A percentile compares a stretch with the other conserved stretches of the same genome.
Evolutionary conservation across 1,140 invertebrate species (phyloP).

Genomic region (Bombus polaris): DNA sequence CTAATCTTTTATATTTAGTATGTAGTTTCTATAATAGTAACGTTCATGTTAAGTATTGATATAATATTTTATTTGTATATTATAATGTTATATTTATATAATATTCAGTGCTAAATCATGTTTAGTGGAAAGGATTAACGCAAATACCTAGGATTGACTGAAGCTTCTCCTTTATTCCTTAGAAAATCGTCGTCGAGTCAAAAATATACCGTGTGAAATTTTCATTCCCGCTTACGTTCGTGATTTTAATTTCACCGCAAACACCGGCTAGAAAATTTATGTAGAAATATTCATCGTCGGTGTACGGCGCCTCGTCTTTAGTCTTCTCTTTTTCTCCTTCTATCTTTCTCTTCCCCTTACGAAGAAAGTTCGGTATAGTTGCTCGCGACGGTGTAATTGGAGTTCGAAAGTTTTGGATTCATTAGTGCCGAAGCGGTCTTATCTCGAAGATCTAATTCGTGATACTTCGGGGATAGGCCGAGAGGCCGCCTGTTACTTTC

Average conservation of each 20-base stretch:
- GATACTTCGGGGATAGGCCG: slow-evolving; percentile 61
- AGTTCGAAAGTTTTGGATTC: slow-evolving; percentile 76
- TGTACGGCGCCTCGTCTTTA: background rate
- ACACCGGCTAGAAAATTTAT: slow-evolving; percentile 44
- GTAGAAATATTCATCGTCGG: slow-evolving; percentile 55
- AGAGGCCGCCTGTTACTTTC: slow-evolving; percentile 70
- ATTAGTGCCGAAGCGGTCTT: slow-evolving; percentile 73
- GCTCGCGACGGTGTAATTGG: slow-evolving; percentile 67
- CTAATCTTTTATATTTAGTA: too few species aligned
- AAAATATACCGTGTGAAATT: slow-evolving; percentile 30
- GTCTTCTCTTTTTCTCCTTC: background rate
- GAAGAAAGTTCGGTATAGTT: slow-evolving; percentile 62
- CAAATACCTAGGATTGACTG: background rate
- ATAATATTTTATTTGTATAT: too few species aligned
- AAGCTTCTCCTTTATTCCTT: background rate
- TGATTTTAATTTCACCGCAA: slow-evolving; percentile 50
- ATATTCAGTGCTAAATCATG: background rate
- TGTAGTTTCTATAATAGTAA: too few species aligned
- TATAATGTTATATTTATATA: background rate
- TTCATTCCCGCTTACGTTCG: slow-evolving; percentile 12
- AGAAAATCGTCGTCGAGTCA: background rate
- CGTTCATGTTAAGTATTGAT: too few species aligned
- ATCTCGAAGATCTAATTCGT: slow-evolving; percentile 75
- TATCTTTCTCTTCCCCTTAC: background rate
- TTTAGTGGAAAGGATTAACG: background rate